Evolutionary conservation across 2,797 vertebrate genomes (phyloP).

Genomic region (Stomatorhinus walkeri): DNA sequence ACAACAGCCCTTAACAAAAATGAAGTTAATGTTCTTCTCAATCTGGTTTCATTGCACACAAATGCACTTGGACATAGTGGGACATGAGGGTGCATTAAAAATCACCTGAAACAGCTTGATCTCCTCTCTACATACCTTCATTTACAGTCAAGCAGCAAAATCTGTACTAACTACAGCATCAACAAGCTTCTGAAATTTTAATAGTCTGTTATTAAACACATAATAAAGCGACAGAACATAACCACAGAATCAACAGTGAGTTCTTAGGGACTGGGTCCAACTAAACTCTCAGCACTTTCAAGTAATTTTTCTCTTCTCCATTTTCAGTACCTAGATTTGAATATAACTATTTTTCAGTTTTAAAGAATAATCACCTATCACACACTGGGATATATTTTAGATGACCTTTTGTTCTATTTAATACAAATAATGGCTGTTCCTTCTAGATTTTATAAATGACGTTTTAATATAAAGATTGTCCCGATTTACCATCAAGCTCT

Average conservation of each 20-base stretch:
- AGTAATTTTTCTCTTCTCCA: background rate
- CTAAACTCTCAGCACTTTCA: background rate
- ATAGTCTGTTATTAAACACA: conserved; percentile 4
- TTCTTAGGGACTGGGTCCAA: background rate
- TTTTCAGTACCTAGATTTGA: background rate
- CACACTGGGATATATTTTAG: background rate
- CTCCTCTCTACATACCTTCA: background rate
- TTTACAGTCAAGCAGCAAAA: conserved; percentile 16
- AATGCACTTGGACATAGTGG: background rate
- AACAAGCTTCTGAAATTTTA: conserved; percentile 7
- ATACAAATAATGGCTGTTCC: background rate
- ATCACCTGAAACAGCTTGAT: background rate
- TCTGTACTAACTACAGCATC: background rate
- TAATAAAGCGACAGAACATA: conserved; percentile 16
- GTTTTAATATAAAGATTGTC: background rate
- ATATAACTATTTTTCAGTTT: background rate
- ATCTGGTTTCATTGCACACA: background rate
- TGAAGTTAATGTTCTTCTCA: background rate
- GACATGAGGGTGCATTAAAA: background rate
- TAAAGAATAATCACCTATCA: background rate
- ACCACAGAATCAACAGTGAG: background rate
- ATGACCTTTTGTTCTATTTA: background rate
- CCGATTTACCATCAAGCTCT: background rate
- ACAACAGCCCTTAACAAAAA: conserved; percentile 12
- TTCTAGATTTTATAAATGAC: background rate